Evolutionary conservation across 2,113 vertebrate genomes (phyloP), one percentile per base, ranked within the genome.

Genomic region (Psammodynastes pulverulentus): DNA sequence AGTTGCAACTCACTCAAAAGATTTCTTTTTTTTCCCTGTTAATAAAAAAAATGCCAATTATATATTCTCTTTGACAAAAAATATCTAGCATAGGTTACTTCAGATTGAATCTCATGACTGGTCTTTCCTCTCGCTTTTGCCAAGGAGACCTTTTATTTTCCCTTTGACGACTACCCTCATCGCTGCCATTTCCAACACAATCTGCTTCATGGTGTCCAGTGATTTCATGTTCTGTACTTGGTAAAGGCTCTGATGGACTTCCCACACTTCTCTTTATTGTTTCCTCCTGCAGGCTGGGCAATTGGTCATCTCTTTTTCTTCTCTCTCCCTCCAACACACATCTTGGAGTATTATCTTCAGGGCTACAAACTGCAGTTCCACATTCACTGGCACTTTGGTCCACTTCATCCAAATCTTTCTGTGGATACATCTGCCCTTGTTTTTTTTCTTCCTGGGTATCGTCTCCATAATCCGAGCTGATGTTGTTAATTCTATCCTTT

Each of bases 61-160:
- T 93, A 92, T 96, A 94, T 87, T 96, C 97, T 97, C 94, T 94
- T 94, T 21, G 94, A 2, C 13, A 17, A 8, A 8, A 34, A 87
- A 51, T 95, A 95, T 95, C 94, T 92, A 89, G 9, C 89, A 94
- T 5, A 92, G 91, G 94, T 99, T 97, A 99, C 95, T 99, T 99
- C 9, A 99, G 97, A 95, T 99, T 99, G 95, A 99, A 99, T 88
- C 99, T 97, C 97, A 99, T 97, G 95, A 99, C 97, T 90, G 99
- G 99, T 91, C 99, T 98, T 96, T 99, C 99, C 95, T 99, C 99
- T 86, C 99, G 97, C 95, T 98, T 99, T 96, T 99, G 99, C 99
- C 99, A 99, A 29, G 99, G 99, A 93, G 99, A 99, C 95, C 99
- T 99, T 97, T 99, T 99, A 96, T 99, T 98, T 95, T 99, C 99